Percentiles rank a stretch among this genome's conserved stretches.
Conservation (phyloP, 1,140 invertebrate genomes). For the Drosophila kohkoa region DNA sequence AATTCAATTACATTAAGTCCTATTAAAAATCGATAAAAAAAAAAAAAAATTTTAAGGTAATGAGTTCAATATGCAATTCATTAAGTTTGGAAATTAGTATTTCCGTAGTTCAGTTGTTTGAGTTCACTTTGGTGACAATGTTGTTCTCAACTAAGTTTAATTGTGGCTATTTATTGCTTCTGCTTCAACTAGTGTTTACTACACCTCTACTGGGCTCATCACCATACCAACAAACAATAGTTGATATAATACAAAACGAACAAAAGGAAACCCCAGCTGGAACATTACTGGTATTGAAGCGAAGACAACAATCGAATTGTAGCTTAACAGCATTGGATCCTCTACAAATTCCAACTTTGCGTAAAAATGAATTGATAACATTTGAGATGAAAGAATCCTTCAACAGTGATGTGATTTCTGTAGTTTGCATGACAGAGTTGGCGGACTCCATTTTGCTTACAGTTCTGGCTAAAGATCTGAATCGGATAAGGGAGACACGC, state of each 20-base stretch:
- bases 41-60: background rate
- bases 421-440: constrained; percentile 37
- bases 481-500: too few species aligned
- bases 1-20: too few species aligned
- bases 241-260: constrained; percentile 1
- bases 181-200: constrained; percentile 7
- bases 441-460: too few species aligned
- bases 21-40: background rate
- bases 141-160: background rate
- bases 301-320: constrained; percentile 7
- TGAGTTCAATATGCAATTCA: constrained; percentile 5
- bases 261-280: background rate
- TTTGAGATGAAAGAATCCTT: background rate
- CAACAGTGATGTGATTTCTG: constrained; percentile 14
- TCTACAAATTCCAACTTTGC: constrained; percentile 10
- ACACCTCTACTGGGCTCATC: background rate
- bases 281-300: constrained; percentile 13
- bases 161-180: background rate
- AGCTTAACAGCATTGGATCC: background rate
- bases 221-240: background rate
- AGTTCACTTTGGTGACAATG: background rate
- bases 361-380: background rate
- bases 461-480: too few species aligned
- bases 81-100: background rate
- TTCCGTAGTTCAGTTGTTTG: background rate